phyloP scores from a whole-genome alignment of 2,888 invertebrate species.

The Caenorhabditis zanzibari region DNA sequence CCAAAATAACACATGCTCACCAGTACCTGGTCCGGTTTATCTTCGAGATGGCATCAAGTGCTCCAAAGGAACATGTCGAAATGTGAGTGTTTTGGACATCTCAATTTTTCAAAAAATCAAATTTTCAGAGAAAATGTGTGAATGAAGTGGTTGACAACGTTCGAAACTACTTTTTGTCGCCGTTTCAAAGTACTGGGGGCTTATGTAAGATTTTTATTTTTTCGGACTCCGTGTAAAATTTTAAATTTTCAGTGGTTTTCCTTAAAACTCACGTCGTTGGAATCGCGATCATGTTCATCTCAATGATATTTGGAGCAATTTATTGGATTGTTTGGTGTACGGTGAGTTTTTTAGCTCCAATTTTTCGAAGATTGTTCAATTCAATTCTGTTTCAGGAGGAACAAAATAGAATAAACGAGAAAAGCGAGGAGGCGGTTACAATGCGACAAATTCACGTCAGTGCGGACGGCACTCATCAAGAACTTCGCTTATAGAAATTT shows the following conservation, averaged over 20 bases:
- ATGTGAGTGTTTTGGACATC: conserved; percentile 64
- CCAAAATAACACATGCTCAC: conserved; percentile 84
- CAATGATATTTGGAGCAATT: not conserved
- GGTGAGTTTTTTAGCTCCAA: conserved; percentile 10
- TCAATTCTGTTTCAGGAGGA: conserved; percentile 1
- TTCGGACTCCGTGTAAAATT: no score
- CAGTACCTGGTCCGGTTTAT: conserved; percentile 46
- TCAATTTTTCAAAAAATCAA: not conserved
- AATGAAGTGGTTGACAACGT: conserved; percentile 66
- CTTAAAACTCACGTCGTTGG: conserved; percentile 11
- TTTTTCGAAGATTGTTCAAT: no score
- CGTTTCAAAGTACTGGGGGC: conserved; percentile 40
- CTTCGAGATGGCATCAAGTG: conserved; percentile 96
- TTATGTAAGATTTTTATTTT: conserved; percentile 31
- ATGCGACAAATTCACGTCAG: conserved; percentile 35
- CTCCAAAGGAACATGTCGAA: conserved; percentile 93
- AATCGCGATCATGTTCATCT: not conserved
- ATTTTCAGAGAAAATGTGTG: conserved; percentile 64
- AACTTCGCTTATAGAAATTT: not conserved
- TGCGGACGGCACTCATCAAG: conserved; percentile 16
- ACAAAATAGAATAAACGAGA: not conserved
- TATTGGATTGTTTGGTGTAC: conserved; percentile 14
- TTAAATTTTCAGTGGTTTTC: conserved; percentile 1
- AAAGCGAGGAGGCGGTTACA: not conserved
- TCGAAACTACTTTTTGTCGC: conserved; percentile 53